Conservation (phyloP, 2,888 invertebrate species). For the Eugnorisma glareosa region DNA sequence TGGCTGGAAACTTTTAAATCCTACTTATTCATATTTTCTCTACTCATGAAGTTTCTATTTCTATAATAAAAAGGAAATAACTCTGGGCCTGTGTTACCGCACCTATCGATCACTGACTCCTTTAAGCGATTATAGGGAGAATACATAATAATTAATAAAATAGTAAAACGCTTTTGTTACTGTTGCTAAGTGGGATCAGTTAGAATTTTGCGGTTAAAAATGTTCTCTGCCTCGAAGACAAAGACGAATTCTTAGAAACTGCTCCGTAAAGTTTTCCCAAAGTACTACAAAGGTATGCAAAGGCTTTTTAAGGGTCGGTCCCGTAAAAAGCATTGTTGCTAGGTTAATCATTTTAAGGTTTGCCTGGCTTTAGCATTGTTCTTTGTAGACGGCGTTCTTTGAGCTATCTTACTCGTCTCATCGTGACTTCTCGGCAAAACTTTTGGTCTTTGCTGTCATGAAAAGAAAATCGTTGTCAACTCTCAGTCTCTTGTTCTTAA, state of each 20-base stretch:
- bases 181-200: conserved; percentile 3
- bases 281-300: conserved; percentile 21
- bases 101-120: conserved; percentile 56
- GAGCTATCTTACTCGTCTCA: neutral
- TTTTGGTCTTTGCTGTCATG: neutral
- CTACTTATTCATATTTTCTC: neutral
- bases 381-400: conserved; percentile 9
- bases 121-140: conserved; percentile 39
- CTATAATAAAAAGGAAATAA: conserved; percentile 19
- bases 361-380: neutral
- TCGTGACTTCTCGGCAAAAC: neutral
- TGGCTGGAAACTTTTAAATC: neutral
- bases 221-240: neutral
- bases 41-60: neutral
- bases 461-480: conserved; percentile 21
- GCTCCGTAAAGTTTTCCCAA: conserved; percentile 4
- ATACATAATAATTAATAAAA: conserved; percentile 19
- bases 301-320: neutral
- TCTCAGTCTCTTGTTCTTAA: conserved; percentile 4
- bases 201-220: conserved; percentile 2
- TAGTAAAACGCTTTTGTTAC: conserved; percentile 7
- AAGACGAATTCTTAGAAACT: conserved; percentile 27
- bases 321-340: neutral
- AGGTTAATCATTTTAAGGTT: neutral
- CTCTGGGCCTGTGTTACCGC: conserved; percentile 8